Base-by-base conservation (phyloP, 1,140 invertebrate species). In the Tetranychus cinnabarinus region DNA sequence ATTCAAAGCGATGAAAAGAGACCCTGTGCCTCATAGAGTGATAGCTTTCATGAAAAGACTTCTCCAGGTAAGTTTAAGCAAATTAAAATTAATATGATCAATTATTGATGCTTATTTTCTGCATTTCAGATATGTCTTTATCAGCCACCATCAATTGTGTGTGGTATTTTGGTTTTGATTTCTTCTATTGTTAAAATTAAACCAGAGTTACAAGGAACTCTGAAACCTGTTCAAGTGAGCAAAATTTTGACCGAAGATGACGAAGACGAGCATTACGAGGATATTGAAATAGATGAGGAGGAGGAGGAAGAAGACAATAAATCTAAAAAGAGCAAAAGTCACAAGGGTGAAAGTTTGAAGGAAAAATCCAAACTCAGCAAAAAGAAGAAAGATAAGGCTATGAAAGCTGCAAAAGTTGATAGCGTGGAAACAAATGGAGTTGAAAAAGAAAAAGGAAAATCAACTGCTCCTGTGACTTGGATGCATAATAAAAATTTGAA, bases 21-120 rank as follows among this genome's bases (percentile, higher is more conserved):
- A 98, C 75, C 72, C 71, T 23, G 80, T 83, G 63, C 69, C 80
- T 2, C 70, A 76, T 15, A 72, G 93, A 61, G 76, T 86, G 0
- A 79, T 81, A 70, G 83, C 88, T 8, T 93, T 97, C 72, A 74
- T 92, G 2, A 97, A 96, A 75, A 74, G 93, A 61, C 72, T 95
- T 46, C 74, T 97, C 46, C 90, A 96, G 74, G 74, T 88, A 37
- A 56, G 60, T 56, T 37, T 39, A 77, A 74, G 65, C 76, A 15
- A 31, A n/a, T 72, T 72, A 57, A 62, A 74, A 15, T 76, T 31
- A 61, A 13, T 59, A 8, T 59, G 33, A 12, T 35, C 15, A 15
- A 3, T 34, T 55, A 35, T 36, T n/a, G 31, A 31, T 33, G 3
- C 47, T 1, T 42, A 15, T 34, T 33, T 7, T 4, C 8, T 52